Conservation (phyloP, 2,888 invertebrate species). For the Sesamia inferens region DNA sequence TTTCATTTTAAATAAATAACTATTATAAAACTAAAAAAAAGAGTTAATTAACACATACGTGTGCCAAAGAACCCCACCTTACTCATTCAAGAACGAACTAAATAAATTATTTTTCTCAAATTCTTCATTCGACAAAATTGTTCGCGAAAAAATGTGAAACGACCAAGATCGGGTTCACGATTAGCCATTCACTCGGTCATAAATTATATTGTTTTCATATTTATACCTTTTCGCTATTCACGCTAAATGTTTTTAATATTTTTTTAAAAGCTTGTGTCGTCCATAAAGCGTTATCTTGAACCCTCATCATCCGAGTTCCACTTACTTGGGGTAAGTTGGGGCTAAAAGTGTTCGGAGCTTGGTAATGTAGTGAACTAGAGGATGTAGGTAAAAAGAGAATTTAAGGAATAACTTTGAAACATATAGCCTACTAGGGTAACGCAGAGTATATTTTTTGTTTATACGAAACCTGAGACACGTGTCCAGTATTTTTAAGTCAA, state of each 20-base stretch:
- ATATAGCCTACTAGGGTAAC: constrained; percentile 11
- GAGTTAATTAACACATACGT: neutral
- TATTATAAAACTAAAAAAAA: neutral
- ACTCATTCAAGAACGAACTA: constrained; percentile 31
- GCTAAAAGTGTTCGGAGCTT: constrained; percentile 57
- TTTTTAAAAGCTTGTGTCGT: constrained; percentile 62
- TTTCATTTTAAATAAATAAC: neutral
- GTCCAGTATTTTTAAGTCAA: no score
- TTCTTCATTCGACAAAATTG: constrained; percentile 45
- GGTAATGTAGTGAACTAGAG: constrained; percentile 55
- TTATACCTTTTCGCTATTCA: constrained; percentile 59
- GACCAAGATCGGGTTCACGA: constrained; percentile 56
- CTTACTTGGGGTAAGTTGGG: constrained; percentile 61
- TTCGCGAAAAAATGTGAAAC: constrained; percentile 53
- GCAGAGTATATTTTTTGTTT: neutral
- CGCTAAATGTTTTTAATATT: constrained; percentile 62
- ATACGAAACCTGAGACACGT: no score
- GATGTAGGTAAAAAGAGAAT: constrained; percentile 52
- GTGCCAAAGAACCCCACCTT: constrained; percentile 9
- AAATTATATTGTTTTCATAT: constrained; percentile 65
- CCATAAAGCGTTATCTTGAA: constrained; percentile 60
- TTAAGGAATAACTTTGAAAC: constrained; percentile 49
- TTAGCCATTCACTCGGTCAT: constrained; percentile 50
- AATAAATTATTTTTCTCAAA: constrained; percentile 38
- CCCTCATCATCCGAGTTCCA: constrained; percentile 63